Base-by-base conservation (phyloP, 2,113 vertebrate species). In the Machaerirhynchus nigripectus region DNA sequence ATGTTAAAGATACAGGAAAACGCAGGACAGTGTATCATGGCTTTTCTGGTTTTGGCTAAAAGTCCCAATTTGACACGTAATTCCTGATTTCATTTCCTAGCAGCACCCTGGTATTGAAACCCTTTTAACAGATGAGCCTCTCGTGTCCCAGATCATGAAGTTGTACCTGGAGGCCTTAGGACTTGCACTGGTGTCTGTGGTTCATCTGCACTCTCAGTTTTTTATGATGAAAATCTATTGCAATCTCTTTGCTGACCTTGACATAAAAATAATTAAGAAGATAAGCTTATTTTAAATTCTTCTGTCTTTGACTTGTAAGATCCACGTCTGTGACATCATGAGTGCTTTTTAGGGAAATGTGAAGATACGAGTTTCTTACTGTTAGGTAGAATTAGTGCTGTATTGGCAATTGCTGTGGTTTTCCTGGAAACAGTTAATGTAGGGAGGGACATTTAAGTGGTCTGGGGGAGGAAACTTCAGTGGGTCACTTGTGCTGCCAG, bases 301-400 rank as follows among this genome's bases (percentile, higher is more conserved):
- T 63, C 14, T 39, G 64, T 73, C 56, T 74, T 84, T 70, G 33
- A 55, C 27, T 64, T 67, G 8, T 28, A 47, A 67, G 42, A 78
- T 44, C 22, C 37, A 57, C 0, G 0, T 70, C 35, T 53, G n/a
- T 63, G 59, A 33, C n/a, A 52, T n/a, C 13, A 12, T 2, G 7
- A 49, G 27, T 63, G 46, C 21, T 75, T 68, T 13, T 26, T 55
- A 75, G 33, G 15, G 46, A 74, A 67, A 64, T 19, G 13, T 57
- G 55, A 82, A 18, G 27, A 42, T 68, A 7, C 46, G 14, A 22
- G 15, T 73, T 84, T 69, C 26, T 76, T 73, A 21, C 42, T 44
- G 5, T 69, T 21, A 59, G 11, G 35, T 35, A 35, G 30, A 57
- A 47, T 83, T 91, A 44, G 33, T 35, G 35, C 31, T 86, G 37